phyloP scores from a whole-genome alignment of 2,888 invertebrate genomes.

The Tenodera sinensis region DNA sequence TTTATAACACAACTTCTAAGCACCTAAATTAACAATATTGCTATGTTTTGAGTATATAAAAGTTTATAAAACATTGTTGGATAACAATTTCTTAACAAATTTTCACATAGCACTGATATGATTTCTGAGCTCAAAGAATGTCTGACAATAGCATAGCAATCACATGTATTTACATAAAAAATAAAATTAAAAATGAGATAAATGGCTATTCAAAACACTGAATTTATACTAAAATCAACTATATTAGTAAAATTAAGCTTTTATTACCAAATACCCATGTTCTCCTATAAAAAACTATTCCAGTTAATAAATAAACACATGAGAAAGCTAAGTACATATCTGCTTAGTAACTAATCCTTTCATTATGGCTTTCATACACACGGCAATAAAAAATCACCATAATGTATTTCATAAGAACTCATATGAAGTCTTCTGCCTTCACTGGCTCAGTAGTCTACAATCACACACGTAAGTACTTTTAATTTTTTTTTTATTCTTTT shows the following conservation, averaged over 20 bases:
- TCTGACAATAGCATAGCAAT: background rate
- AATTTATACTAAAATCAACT: background rate
- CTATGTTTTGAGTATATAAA: background rate
- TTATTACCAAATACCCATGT: background rate
- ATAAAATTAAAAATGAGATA: background rate
- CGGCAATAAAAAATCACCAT: background rate
- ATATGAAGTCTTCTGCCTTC: background rate
- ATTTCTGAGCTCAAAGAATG: background rate
- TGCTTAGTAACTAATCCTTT: background rate
- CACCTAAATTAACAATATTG: background rate
- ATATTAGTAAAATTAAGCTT: background rate
- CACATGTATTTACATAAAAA: background rate
- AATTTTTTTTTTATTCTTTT: background rate
- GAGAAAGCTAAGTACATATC: background rate
- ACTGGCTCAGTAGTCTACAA: background rate
- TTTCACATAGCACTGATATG: background rate
- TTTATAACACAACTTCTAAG: background rate
- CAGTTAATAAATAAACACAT: background rate
- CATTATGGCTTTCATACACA: background rate
- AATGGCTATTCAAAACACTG: background rate
- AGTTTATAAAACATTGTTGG: background rate
- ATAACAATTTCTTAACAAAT: background rate
- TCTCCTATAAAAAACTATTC: background rate
- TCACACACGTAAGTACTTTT: background rate
- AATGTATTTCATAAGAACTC: background rate